Evolutionary conservation across 2,797 vertebrate species (phyloP), one percentile per base, ranked within the genome.

Genomic region (Nannoperca obscura): DNA sequence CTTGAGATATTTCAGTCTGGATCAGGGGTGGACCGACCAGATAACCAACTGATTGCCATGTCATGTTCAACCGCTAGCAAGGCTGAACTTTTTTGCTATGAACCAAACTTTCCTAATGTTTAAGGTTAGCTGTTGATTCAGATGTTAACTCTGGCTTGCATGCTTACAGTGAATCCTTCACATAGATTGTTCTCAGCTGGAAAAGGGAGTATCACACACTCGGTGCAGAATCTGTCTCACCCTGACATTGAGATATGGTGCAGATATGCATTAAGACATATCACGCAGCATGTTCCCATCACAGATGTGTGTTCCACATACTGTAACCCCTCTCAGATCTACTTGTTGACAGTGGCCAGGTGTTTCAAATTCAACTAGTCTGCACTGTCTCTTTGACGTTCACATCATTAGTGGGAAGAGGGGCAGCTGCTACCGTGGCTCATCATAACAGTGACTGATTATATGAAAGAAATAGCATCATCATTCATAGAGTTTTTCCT

Each of bases 341-440:
- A 50, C 55, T 54, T 50, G 59, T 22, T 80, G 54, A 85, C 62
- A 53, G 32, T 22, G 15, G 24, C 67, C 91, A 88, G 86, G 65
- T 92, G 87, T 88, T 27, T 27, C 24, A 27, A 27, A 27, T 27
- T 27, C 24, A 27, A 27, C 24, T 27, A 27, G 24, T 27, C 24
- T 27, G 50, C 36, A 17, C 53, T 72, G 70, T 76, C 19, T 69
- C 20, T 68, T 68, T 74, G 54, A 84, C 42, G 0, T 59, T 36
- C 22, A 30, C 83, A 81, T 90, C 67, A 70, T 91, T 87, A 91
- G 80, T 63, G n/a, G 75, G 86, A 92, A 50, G 49, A 59, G 62
- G 60, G 44, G 67, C 82, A 88, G 87, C 92, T 90, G 85, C 40
- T 61, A 47, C 44, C 53, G 74, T 72, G 63, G 63, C 15, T 64